Evolutionary conservation across 2,113 vertebrate species (phyloP).

Genomic region (Puma concolor): DNA sequence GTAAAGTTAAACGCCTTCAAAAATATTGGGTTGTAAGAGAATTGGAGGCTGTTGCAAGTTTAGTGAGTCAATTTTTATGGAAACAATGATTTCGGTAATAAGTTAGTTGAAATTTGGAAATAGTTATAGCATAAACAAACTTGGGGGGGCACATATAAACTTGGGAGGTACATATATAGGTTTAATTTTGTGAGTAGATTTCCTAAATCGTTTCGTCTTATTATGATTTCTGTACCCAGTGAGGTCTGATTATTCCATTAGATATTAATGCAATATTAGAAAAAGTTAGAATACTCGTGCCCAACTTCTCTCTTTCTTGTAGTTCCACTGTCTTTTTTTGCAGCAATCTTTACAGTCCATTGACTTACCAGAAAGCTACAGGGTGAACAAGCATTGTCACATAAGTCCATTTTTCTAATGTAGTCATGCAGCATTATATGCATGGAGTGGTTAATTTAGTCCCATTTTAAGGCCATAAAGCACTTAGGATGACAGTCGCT

Average conservation of each 20-base stretch:
- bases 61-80: slow-evolving; percentile 34
- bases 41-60: background rate
- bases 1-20: background rate
- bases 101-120: slow-evolving; percentile 19
- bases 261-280: background rate
- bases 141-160: background rate
- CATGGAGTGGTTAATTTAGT: background rate
- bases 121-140: slow-evolving; percentile 1
- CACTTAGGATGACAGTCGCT: background rate
- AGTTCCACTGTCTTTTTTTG: background rate
- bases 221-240: background rate
- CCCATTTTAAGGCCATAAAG: slow-evolving; percentile 33
- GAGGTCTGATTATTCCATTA: background rate
- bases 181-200: background rate
- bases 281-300: slow-evolving; percentile 10
- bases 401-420: slow-evolving; percentile 25
- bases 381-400: background rate
- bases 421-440: background rate
- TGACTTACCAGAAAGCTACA: slow-evolving; percentile 34
- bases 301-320: background rate
- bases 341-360: background rate
- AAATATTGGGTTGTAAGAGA: slow-evolving; percentile 17
- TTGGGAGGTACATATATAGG: background rate
- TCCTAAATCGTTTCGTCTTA: background rate
- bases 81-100: slow-evolving; percentile 24